A percentile compares a stretch with the other conserved stretches of the same genome.
Conservation (phyloP, 2,113 vertebrate genomes). For the Indri indri region DNA sequence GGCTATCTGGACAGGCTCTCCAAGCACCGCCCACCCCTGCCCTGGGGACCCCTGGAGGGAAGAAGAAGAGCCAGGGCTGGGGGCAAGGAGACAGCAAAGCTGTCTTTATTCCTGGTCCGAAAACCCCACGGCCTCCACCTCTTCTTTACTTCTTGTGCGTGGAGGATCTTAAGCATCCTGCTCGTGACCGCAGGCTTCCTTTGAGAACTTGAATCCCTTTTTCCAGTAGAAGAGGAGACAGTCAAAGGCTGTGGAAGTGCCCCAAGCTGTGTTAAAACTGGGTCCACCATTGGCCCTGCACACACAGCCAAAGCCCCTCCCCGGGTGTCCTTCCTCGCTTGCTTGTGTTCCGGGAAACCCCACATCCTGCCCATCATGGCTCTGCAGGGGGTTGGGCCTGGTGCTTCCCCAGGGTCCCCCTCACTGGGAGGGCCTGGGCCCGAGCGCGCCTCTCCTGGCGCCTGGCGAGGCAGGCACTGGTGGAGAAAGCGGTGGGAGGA, state of each 20-base stretch:
- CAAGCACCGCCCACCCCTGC: not conserved
- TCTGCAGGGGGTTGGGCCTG: fast-evolving
- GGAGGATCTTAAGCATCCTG: not conserved
- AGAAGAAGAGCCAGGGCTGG: not conserved
- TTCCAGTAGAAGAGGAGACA: not conserved
- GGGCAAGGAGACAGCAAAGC: not conserved
- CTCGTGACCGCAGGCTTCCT: not conserved
- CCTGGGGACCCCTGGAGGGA: too few species aligned
- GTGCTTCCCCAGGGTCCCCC: not conserved
- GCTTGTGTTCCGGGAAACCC: not conserved
- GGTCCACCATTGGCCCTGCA: not conserved
- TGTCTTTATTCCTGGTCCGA: not conserved
- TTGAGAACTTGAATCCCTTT: not conserved
- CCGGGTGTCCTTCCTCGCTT: not conserved
- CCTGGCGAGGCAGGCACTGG: not conserved
- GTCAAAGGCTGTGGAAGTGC: not conserved
- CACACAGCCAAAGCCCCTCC: not conserved
- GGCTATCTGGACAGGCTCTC: not conserved
- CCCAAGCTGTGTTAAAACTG: not conserved
- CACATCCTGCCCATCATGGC: not conserved
- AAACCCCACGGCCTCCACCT: not conserved
- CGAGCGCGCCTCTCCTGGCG: too few species aligned
- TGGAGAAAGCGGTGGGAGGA: not conserved
- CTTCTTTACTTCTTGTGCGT: not conserved
- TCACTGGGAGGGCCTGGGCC: not conserved